phyloP scores from a whole-genome alignment of 1,140 invertebrate species.

The Rhagoletis zephyria region DNA sequence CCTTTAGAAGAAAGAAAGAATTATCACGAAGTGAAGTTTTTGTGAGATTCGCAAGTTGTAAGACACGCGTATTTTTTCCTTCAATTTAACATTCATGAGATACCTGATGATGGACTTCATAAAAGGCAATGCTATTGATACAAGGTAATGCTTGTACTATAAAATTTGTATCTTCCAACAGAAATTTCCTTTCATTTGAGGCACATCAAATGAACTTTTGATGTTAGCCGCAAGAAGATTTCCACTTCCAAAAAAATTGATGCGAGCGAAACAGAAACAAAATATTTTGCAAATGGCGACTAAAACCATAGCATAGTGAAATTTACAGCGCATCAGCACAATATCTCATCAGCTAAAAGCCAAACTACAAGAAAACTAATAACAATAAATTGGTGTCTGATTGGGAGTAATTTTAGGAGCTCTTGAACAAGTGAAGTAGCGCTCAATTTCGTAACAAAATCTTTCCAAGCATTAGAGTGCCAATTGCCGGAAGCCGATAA shows the following conservation, averaged over 20 bases:
- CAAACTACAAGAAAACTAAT: too few species aligned
- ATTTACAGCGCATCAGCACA: too few species aligned
- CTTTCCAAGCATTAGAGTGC: neutral
- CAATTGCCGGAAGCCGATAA: slow-evolving; percentile 37
- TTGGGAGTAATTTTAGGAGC: too few species aligned
- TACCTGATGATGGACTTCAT: too few species aligned
- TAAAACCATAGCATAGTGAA: too few species aligned
- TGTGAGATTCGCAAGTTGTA: neutral
- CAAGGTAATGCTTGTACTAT: too few species aligned
- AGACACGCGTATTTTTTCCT: neutral
- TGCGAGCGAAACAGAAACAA: too few species aligned
- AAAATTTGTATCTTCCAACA: neutral
- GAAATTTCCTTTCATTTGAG: neutral
- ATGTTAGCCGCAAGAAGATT: neutral
- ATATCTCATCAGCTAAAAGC: too few species aligned
- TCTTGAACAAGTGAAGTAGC: neutral
- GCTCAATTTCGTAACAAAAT: neutral
- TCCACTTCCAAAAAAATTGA: neutral
- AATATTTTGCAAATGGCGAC: too few species aligned
- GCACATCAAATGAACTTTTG: slow-evolving; percentile 9
- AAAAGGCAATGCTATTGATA: too few species aligned
- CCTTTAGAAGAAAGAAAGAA: too few species aligned
- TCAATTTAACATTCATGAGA: neutral
- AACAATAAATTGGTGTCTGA: too few species aligned
- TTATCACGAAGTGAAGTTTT: neutral